Base-by-base conservation (phyloP, 2,888 invertebrate genomes). In the Saturnia pavonia region DNA sequence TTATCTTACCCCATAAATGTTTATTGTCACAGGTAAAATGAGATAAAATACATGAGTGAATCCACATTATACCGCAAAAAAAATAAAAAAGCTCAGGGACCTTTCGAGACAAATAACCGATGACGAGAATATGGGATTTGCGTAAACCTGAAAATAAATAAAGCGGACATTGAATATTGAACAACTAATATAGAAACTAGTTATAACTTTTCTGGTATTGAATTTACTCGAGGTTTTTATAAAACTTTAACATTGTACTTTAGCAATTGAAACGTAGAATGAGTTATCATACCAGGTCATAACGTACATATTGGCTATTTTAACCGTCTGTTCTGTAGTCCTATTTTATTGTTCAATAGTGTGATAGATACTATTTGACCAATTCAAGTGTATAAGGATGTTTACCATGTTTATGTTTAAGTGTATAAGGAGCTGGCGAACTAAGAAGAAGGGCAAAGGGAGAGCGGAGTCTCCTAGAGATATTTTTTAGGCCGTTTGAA, bases 81-180 rank as follows among this genome's bases (percentile, higher is more conserved):
- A 63, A 69, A 48, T 54, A 70, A 68, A 69, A 72, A 72, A 70
- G n/a, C 70, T 69, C 66, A 27, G 70, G 67, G 68, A 8, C 69
- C 65, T 42, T 68, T 63, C 51, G 54, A 65, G 71, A 73, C 72
- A 73, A 73, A 73, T 71, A 69, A 71, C 71, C 60, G 70, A 42
- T n/a, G 71, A 51, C 66, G 34, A 69, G 71, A 63, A 69, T 69
- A 71, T 43, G 71, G 68, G 71, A 73, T 73, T 71, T 73, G 71
- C 54, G 65, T 73, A 71, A 73, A 73, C 72, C 72, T 71, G 69
- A 54, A 69, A 70, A 73, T 73, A 71, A 69, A 73, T 73, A 71
- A 73, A 70, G 66, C 69, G 51, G 71, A 69, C 54, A 69, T 54
- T 70, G 68, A 66, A 51, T 54, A 66, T 70, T 70, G 70, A 70